These are phyloP conservation scores for Drosophila kambysellisi DNA, from an alignment of 2,888 invertebrate genomes.

Conservation along the genomic window DNA sequence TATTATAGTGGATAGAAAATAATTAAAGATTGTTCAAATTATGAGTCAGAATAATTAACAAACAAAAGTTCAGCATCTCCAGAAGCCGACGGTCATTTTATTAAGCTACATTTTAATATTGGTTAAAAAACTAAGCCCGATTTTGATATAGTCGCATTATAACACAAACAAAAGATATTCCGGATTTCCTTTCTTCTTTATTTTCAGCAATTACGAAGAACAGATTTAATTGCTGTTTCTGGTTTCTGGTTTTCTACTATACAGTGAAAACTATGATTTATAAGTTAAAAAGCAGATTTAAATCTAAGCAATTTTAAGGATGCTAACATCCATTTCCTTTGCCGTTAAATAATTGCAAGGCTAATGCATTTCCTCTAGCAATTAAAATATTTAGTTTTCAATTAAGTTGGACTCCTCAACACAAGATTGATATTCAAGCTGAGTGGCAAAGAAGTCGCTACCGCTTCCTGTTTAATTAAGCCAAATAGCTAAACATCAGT, in stretches of 20 bases:
- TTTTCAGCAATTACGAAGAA: not conserved
- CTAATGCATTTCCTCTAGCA: not conserved
- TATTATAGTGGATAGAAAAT: not conserved
- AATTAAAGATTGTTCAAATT: not conserved
- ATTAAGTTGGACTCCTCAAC: not conserved
- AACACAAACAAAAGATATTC: not conserved
- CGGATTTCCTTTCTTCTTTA: not conserved
- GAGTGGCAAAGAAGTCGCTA: not conserved
- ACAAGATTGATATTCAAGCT: not conserved
- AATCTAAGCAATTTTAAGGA: not conserved
- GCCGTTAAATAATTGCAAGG: not conserved
- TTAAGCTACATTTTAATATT: not conserved
- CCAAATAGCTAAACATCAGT: conserved; percentile 3
- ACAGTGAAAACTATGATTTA: not conserved
- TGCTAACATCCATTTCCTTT: not conserved
- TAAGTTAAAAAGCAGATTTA: not conserved
- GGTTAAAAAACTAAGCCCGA: not conserved
- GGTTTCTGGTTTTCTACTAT: not conserved
- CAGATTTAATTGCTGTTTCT: not conserved
- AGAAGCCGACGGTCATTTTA: not conserved
- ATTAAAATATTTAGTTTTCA: not conserved
- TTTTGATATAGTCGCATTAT: not conserved
- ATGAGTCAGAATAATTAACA: not conserved
- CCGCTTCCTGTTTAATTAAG: conserved; percentile 6
- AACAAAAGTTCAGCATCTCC: not conserved